Conservation (phyloP, 2,888 invertebrate genomes). For the Drosophila demipolita region DNA sequence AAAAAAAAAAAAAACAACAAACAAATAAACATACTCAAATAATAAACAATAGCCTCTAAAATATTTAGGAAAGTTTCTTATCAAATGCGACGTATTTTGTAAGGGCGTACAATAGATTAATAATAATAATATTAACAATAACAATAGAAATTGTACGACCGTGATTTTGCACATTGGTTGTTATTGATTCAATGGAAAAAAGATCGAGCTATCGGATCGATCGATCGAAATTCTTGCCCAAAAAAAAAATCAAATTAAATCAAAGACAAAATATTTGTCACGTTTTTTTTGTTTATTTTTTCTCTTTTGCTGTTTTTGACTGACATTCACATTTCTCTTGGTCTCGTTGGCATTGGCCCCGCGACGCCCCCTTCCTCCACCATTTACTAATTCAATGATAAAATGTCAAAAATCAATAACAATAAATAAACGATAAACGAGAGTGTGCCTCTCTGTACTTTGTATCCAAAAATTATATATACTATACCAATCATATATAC, state of each 20-base stretch:
- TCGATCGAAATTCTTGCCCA: slow-evolving; percentile 53
- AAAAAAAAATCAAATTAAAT: slow-evolving; percentile 11
- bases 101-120: slow-evolving; percentile 28
- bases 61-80: slow-evolving; percentile 59
- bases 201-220: slow-evolving; percentile 47
- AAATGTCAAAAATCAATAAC: slow-evolving; percentile 82
- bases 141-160: slow-evolving; percentile 19
- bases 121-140: slow-evolving; percentile 34
- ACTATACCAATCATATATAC: background rate
- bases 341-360: slow-evolving; percentile 10
- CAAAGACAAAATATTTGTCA: slow-evolving; percentile 34
- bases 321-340: slow-evolving; percentile 38
- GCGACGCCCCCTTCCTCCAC: slow-evolving; percentile 7
- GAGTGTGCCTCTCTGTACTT: slow-evolving; percentile 67
- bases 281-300: slow-evolving; percentile 19
- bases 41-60: slow-evolving; percentile 57
- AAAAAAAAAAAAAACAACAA: background rate
- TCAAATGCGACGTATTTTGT: slow-evolving; percentile 54
- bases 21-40: slow-evolving; percentile 25
- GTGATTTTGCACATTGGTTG: slow-evolving; percentile 43
- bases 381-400: slow-evolving; percentile 78
- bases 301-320: slow-evolving; percentile 15
- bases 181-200: slow-evolving; percentile 56
- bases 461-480: slow-evolving; percentile 53
- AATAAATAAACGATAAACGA: slow-evolving; percentile 79